Evolutionary conservation across 2,113 vertebrate species (phyloP).

Genomic region (Zosterops japonicus): DNA sequence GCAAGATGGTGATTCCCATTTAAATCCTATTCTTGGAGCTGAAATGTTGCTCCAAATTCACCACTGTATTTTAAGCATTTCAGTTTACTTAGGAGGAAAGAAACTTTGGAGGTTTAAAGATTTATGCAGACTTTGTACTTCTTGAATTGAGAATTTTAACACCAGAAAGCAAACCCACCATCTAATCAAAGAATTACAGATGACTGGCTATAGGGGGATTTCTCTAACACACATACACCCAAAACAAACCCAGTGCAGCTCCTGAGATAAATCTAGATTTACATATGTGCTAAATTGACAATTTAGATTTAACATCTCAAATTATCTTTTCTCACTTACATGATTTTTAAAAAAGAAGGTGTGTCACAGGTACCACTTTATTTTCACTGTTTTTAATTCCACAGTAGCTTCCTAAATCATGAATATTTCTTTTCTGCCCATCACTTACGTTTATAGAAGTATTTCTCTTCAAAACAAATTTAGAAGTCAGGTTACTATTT

Average conservation of each 20-base stretch:
- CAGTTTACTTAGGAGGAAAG: background rate
- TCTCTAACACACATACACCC: background rate
- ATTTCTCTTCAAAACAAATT: background rate
- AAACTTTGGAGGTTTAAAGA: background rate
- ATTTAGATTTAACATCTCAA: background rate
- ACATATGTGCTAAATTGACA: background rate
- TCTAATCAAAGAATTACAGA: background rate
- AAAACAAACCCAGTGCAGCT: background rate
- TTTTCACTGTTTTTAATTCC: background rate
- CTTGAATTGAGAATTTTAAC: background rate
- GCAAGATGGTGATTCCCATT: background rate
- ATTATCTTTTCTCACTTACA: background rate
- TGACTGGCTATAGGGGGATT: background rate
- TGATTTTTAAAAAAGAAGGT: background rate
- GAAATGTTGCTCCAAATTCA: background rate
- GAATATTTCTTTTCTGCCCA: background rate
- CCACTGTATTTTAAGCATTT: background rate
- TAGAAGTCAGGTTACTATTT: background rate
- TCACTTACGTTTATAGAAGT: background rate
- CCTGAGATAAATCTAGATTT: background rate
- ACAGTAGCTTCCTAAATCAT: background rate
- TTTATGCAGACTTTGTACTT: background rate
- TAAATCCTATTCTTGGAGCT: background rate
- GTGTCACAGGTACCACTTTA: background rate
- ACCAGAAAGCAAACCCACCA: background rate